Base-by-base conservation (phyloP, 2,888 invertebrate species). In the Altica lythri region DNA sequence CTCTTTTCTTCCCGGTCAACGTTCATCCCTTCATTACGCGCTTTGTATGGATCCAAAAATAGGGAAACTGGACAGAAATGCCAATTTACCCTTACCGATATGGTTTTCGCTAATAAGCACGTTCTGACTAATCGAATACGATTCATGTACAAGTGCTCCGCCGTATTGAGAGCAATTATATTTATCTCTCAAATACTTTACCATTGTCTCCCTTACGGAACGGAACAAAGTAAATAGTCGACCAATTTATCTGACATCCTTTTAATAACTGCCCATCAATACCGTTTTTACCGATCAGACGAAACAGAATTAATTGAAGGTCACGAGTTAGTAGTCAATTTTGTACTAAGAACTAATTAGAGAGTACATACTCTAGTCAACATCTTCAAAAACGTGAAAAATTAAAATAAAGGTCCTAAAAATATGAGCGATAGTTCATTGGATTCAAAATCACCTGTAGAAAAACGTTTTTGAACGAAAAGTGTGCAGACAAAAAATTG, bases 51-150 rank as follows among this genome's bases (percentile, higher is more conserved):
- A 66, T 63, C 68, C 68, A 67, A 69, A 74, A 73, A 70, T 67
- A 64, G 69, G 72, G 69, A 70, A 70, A 53, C 46, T 30, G 40
- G 40, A 46, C 32, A 34, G 40, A 32, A 70, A 72, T 66, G 70
- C 68, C 72, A 72, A 73, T 72, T 72, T 72, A 62, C 65, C 66
- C 68, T 64, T 58, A 61, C 68, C 68, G 69, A 71, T 73, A 71
- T 69, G 70, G 69, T 72, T 72, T 71, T 69, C 66, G 63, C 67
- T 71, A 70, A 69, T 69, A 71, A 68, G 68, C 68, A 67, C 65
- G 64, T 63, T 55, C 61, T 61, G 60, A 62, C 64, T 64, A 64
- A 64, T 62, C 61, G 61, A 61, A 63, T 54, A 62, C 60, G 58
- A 59, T 61, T 60, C 59, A 51, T 55, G 53, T 50, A 44, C 59